Evolutionary conservation across 2,888 invertebrate species (phyloP).

Genomic region (Diogma glabrata): DNA sequence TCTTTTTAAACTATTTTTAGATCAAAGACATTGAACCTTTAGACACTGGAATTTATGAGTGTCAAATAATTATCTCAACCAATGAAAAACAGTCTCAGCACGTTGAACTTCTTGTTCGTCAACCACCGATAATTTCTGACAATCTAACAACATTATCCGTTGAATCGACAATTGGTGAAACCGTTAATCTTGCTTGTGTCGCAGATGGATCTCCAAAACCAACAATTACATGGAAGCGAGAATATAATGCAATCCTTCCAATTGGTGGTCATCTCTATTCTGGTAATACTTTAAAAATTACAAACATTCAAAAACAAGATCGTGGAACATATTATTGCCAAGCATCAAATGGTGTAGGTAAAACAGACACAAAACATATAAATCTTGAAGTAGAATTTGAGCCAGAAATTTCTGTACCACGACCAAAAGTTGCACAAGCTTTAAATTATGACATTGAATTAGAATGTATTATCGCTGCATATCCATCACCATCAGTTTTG

Average conservation of each 20-base stretch:
- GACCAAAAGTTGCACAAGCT: constrained; percentile 34
- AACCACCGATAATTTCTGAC: constrained; percentile 31
- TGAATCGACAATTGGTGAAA: constrained; percentile 29
- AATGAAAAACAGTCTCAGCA: constrained; percentile 28
- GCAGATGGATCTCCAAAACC: constrained; percentile 72
- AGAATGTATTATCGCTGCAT: constrained; percentile 33
- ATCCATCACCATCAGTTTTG: constrained; percentile 33
- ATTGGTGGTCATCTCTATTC: constrained; percentile 27
- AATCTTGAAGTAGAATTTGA: constrained; percentile 34
- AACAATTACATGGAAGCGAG: constrained; percentile 51
- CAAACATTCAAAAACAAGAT: constrained; percentile 30
- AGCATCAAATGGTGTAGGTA: constrained; percentile 33
- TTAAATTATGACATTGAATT: constrained; percentile 28
- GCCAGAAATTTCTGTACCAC: constrained; percentile 30
- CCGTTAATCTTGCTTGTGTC: constrained; percentile 46
- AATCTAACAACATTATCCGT: constrained; percentile 26
- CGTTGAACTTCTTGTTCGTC: constrained; percentile 30
- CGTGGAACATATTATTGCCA: constrained; percentile 34
- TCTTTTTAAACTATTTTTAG: not conserved
- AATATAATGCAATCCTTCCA: constrained; percentile 44
- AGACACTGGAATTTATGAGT: constrained; percentile 34
- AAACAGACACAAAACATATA: constrained; percentile 29
- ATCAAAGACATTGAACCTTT: constrained; percentile 27
- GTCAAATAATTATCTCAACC: constrained; percentile 32
- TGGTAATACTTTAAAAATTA: constrained; percentile 29